Evolutionary conservation across 2,888 invertebrate genomes (phyloP).

Genomic region (Ceramica pisi): DNA sequence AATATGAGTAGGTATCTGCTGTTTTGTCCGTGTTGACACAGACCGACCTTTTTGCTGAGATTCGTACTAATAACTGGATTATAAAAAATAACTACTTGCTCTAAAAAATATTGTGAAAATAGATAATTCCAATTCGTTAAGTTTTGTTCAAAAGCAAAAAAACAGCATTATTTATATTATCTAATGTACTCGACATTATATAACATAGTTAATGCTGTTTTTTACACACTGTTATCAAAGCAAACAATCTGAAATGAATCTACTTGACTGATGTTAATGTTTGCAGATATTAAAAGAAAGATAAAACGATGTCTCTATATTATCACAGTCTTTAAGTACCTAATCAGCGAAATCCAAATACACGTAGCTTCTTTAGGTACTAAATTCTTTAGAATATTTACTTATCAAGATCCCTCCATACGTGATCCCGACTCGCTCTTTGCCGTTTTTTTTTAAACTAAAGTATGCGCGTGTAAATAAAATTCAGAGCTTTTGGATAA

Average conservation of each 20-base stretch:
- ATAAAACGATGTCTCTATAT: not conserved
- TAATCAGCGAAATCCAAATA: not conserved
- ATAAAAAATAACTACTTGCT: not conserved
- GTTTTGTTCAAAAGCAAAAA: not conserved
- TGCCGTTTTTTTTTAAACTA: not conserved
- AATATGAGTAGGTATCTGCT: not conserved
- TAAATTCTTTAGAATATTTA: not conserved
- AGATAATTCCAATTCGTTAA: too few species aligned
- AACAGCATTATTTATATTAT: too few species aligned
- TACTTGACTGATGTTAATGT: not conserved
- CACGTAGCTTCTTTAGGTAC: not conserved
- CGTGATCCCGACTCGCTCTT: not conserved
- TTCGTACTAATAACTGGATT: not conserved
- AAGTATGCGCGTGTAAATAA: slow-evolving; percentile 3
- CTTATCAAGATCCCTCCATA: not conserved
- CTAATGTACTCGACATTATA: too few species aligned
- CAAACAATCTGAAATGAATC: not conserved
- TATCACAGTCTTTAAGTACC: not conserved
- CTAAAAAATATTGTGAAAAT: not conserved
- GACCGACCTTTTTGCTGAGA: slow-evolving; percentile 5
- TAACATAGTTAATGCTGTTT: not conserved
- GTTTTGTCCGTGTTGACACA: not conserved
- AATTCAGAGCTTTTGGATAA: slow-evolving; percentile 4
- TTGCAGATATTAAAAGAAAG: not conserved
- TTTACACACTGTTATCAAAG: not conserved